These are phyloP conservation scores for Scomberomorus guttatus DNA, from an alignment of 2,797 vertebrate genomes.

Conservation along the genomic window DNA sequence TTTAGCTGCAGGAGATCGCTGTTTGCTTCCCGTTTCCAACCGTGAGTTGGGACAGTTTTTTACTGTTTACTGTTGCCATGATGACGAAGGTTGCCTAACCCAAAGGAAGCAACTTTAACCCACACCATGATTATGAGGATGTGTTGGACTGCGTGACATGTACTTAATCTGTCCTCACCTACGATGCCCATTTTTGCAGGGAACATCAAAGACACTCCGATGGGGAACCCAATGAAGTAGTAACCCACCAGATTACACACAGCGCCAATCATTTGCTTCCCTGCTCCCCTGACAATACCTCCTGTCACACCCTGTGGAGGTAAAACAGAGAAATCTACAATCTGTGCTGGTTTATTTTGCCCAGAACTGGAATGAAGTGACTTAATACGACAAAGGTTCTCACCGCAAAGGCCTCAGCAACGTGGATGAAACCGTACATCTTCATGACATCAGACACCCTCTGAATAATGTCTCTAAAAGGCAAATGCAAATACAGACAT, in stretches of 20 bases:
- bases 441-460: constrained; percentile 86
- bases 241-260: constrained; percentile 86
- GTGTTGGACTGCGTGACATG: too few species aligned
- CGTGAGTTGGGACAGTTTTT: too few species aligned
- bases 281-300: constrained; percentile 89
- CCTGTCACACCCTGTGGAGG: constrained; percentile 84
- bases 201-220: constrained; percentile 92
- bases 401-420: constrained; percentile 87
- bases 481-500: constrained; percentile 1
- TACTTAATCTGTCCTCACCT: constrained; percentile 78
- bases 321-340: constrained; percentile 12
- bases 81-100: too few species aligned
- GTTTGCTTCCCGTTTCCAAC: too few species aligned
- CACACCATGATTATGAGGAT: too few species aligned
- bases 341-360: not conserved
- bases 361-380: not conserved
- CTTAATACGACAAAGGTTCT: constrained; percentile 57
- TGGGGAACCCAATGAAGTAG: constrained; percentile 89
- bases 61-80: too few species aligned
- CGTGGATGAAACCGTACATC: constrained; percentile 85
- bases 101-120: too few species aligned
- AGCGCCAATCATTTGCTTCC: constrained; percentile 90
- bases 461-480: constrained; percentile 85
- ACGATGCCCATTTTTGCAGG: constrained; percentile 86
- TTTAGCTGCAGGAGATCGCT: too few species aligned